A percentile compares a stretch with the other conserved stretches of the same genome.
phyloP scores from a whole-genome alignment of 2,113 vertebrate genomes.

The Xenotilapia leptura region DNA sequence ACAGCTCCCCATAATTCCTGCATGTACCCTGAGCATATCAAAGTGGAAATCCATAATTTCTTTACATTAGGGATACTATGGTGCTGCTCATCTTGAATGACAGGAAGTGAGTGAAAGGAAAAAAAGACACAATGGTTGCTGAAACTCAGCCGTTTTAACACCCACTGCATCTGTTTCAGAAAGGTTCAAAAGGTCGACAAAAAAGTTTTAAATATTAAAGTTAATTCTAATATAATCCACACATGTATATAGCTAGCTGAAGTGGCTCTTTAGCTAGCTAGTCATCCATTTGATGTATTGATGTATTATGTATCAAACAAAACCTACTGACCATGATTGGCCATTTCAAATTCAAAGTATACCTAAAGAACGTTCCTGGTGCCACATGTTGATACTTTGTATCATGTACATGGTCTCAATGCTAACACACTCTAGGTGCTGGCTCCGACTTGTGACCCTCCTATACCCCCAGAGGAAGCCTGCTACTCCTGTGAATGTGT shows the following conservation, averaged over 20 bases:
- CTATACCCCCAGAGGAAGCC: background rate
- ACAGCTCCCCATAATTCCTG: accelerated
- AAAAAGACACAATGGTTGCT: background rate
- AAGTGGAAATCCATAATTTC: background rate
- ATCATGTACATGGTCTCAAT: background rate
- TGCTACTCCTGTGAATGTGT: background rate
- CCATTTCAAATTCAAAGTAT: background rate
- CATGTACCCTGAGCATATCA: background rate
- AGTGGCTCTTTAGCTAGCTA: background rate
- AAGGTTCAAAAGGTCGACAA: background rate
- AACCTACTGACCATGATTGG: background rate
- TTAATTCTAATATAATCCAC: background rate
- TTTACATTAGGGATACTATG: background rate
- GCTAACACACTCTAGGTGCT: conserved; percentile 10
- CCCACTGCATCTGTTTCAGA: background rate
- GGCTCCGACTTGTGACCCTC: background rate
- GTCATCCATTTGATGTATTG: background rate
- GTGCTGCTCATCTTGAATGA: background rate
- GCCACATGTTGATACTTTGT: background rate
- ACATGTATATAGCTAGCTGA: background rate
- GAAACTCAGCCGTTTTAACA: background rate
- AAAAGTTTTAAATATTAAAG: background rate
- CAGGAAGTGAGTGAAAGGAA: background rate
- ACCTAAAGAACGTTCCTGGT: background rate
- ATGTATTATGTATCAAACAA: background rate